Percentiles rank a stretch among this genome's conserved stretches.
phyloP scores from a whole-genome alignment of 2,113 vertebrate species.

The Nettapus auritus region DNA sequence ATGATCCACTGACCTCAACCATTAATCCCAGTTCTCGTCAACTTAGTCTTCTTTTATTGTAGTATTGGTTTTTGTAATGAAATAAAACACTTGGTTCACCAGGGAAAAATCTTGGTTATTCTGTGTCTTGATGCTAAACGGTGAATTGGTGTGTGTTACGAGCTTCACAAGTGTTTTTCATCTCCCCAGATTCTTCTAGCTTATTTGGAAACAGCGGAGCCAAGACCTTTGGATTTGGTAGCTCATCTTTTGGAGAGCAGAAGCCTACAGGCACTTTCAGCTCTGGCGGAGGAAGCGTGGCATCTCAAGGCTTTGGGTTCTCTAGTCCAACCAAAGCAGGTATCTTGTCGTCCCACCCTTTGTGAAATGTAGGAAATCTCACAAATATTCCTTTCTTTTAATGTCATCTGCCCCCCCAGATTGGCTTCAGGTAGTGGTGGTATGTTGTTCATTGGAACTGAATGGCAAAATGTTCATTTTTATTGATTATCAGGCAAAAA shows the following conservation, averaged over 20 bases:
- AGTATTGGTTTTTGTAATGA: not conserved
- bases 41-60: not conserved
- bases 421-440: not conserved
- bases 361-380: not conserved
- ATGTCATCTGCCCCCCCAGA: not conserved
- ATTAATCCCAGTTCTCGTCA: not conserved
- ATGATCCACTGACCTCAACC: not conserved
- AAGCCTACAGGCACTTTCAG: conserved; percentile 91
- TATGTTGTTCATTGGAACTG: not conserved
- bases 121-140: not conserved
- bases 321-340: conserved; percentile 87
- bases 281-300: conserved; percentile 88
- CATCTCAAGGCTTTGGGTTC: conserved; percentile 94
- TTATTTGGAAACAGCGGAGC: conserved; percentile 92
- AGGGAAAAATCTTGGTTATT: not conserved
- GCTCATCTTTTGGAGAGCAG: conserved; percentile 89
- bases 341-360: conserved; percentile 49
- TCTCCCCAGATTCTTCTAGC: conserved; percentile 78
- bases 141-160: not conserved
- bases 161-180: not conserved
- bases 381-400: not conserved
- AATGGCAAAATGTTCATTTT: not conserved
- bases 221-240: conserved; percentile 87
- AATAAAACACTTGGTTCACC: not conserved
- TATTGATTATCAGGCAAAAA: not conserved